Conservation (phyloP, 2,888 invertebrate genomes). For the Folsomia candida region DNA sequence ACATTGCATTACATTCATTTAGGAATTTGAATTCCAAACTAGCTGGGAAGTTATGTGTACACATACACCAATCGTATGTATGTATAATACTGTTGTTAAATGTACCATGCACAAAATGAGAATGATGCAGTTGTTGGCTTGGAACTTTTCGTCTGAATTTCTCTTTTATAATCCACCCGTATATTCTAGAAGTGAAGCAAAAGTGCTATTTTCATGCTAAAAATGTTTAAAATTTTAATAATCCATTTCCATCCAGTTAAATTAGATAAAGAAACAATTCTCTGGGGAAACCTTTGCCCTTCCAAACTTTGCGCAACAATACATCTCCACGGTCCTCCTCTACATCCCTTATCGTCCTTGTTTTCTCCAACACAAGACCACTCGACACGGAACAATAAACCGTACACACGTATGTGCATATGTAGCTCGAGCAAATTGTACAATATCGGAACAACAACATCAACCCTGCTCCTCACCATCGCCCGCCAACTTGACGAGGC, state of each 20-base stretch:
- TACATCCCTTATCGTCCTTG: too few relatives aligned
- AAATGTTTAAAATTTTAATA: slow-evolving; percentile 40
- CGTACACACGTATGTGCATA: neutral
- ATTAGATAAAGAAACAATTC: slow-evolving; percentile 26
- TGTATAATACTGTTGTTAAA: neutral
- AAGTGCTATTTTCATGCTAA: neutral
- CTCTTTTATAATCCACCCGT: too few relatives aligned
- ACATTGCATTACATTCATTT: neutral
- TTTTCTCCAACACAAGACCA: neutral
- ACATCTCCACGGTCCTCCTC: too few relatives aligned
- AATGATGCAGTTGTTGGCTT: neutral
- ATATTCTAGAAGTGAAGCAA: neutral
- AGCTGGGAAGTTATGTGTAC: neutral
- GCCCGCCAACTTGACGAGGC: too few relatives aligned
- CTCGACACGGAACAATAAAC: slow-evolving; percentile 7
- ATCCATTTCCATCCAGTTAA: slow-evolving; percentile 42
- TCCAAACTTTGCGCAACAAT: neutral
- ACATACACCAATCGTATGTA: neutral
- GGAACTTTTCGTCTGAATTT: too few relatives aligned
- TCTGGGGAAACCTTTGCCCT: slow-evolving; percentile 6
- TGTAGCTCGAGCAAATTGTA: neutral
- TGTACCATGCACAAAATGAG: neutral
- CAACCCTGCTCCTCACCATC: too few relatives aligned
- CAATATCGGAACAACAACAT: too few relatives aligned
- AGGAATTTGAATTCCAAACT: neutral